Percentiles rank a stretch among this genome's conserved stretches.
Evolutionary conservation across 2,797 vertebrate genomes (phyloP).

Genomic region (Hirundo rustica): DNA sequence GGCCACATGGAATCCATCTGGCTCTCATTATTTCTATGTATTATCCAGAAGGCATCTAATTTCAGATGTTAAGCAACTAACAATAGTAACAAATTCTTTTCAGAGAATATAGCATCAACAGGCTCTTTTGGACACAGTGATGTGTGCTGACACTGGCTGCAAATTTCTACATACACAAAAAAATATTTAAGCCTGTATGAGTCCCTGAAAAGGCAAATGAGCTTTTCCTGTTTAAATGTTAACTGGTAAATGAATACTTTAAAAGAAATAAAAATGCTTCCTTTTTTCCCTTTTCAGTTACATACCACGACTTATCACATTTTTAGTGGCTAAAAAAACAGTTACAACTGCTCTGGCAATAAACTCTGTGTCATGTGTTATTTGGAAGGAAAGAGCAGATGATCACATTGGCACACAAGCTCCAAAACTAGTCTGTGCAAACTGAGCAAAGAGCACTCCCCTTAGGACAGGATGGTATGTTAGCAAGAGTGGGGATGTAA

Average conservation of each 20-base stretch:
- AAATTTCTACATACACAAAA: neutral
- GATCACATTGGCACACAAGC: neutral
- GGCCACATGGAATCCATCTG: conserved; percentile 27
- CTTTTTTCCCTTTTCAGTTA: neutral
- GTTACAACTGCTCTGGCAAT: neutral
- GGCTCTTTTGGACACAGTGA: neutral
- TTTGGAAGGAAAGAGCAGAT: neutral
- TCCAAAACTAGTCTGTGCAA: neutral
- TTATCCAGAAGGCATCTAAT: conserved; percentile 54
- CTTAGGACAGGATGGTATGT: neutral
- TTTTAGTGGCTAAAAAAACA: neutral
- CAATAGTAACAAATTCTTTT: conserved; percentile 51
- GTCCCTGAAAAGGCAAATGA: neutral
- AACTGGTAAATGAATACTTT: neutral
- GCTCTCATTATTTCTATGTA: conserved; percentile 31
- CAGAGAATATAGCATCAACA: neutral
- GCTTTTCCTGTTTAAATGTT: neutral
- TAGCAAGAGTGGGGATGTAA: neutral
- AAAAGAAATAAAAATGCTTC: neutral
- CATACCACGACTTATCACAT: neutral
- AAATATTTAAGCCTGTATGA: neutral
- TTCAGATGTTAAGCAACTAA: conserved; percentile 48
- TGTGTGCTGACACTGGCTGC: neutral
- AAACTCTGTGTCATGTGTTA: neutral
- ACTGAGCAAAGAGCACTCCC: neutral